Base-by-base conservation (phyloP, 1,140 invertebrate genomes). In the Drosophila leontia region DNA sequence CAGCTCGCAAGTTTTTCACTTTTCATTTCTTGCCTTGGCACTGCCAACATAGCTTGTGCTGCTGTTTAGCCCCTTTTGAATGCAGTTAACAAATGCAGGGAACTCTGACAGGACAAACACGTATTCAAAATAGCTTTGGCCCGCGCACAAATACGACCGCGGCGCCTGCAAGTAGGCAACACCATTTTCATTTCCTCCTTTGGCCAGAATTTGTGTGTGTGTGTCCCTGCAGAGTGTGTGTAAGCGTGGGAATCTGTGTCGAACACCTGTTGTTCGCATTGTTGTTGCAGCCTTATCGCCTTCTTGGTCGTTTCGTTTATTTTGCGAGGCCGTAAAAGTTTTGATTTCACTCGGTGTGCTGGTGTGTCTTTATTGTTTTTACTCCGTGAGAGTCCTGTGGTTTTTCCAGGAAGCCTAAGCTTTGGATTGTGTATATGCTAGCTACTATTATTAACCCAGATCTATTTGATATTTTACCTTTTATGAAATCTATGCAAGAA, bases 251-350 rank as follows among this genome's bases (percentile, higher is more conserved):
- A 63, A 75, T 68, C 67, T 74, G 64, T 81, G 80, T 75, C 68
- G 62, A 88, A 85, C 85, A 90, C 85, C 84, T 87, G 84, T 87
- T 86, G 82, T 82, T 65, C 35, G 62, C 69, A 57, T 75, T 87
- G 75, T 86, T 72, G 39, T 47, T 72, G 51, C 23, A 57, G 55
- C 37, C 74, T 69, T 68, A 60, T 68, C 63, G 67, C 51, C 75
- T 60, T 60, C 60, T 60, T 68, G 42, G 62, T 53, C 65, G 34
- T 58, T 63, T 71, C 26, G 48, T 62, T 62, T 78, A 56, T 69
- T 69, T 70, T 77, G 62, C 39, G 32, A 44, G 42, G 42, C 51
- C 51, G 13, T 68, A 60, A 77, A 77, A 60, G 55, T 77, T 78
- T 68, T 59, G 42, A 45, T 59, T 60, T 37, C 55, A 39, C 53